Evolutionary conservation across 2,888 invertebrate species (phyloP), one percentile per base, ranked within the genome.

Genomic region (Melanotus villosus): DNA sequence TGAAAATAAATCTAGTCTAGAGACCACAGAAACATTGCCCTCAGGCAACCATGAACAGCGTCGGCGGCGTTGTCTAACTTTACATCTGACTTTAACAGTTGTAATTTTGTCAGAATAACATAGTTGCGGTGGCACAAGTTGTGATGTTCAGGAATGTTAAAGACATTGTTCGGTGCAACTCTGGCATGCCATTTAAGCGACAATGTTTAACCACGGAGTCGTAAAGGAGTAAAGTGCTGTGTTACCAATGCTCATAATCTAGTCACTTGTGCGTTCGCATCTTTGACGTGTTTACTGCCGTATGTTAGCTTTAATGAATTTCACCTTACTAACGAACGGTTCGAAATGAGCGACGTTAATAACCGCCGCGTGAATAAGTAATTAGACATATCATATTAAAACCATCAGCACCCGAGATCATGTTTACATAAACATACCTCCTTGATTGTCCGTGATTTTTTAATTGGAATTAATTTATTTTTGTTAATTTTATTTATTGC

Each of bases 111-210:
- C 54, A 59, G 69, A 65, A 69, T 69, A 65, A 69, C 69, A 69
- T 69, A 69, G 64, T 69, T 69, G 69, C 64, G 69, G 69, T 65
- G 43, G 60, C 50, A 56, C 45, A 65, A 69, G 65, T 65, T 69
- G 69, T 60, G 69, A 69, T 69, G 69, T 69, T 69, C 50, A 58
- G 69, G 69, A 69, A 69, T 69, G 69, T 69, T 69, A 69, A 69
- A 69, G 69, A 69, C 69, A 69, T 69, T 69, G 65, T 69, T 69
- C 50, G 69, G 65, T 69, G 60, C 58, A 65, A 69, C 50, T 68
- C 63, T 58, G 63, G 68, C 56, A 57, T 63, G 47, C 68, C 50
- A 68, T 68, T 68, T 63, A 68, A 68, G 43, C 56, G 68, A 64
- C 68, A 38, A 64, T 64, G 45, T 63, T 63, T 63, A 68, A 68